Percentiles rank a stretch among this genome's conserved stretches.
Evolutionary conservation across 2,113 vertebrate species (phyloP).

Genomic region (Orientallactaga bullata): DNA sequence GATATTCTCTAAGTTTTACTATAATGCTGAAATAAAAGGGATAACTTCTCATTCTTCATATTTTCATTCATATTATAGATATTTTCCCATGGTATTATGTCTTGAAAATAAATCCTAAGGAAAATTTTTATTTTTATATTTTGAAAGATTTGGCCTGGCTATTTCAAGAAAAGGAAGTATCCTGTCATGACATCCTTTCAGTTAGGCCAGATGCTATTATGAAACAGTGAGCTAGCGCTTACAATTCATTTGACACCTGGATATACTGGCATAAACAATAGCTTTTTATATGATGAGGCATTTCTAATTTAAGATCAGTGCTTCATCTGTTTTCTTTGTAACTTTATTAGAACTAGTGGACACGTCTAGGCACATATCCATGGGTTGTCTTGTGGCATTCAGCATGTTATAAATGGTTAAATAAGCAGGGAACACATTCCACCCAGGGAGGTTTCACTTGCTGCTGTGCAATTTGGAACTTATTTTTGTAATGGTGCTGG

Average conservation of each 20-base stretch:
- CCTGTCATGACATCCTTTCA: conserved; percentile 83
- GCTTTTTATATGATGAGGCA: conserved; percentile 94
- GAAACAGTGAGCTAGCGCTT: conserved; percentile 87
- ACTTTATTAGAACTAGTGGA: conserved; percentile 85
- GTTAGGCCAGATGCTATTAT: conserved; percentile 85
- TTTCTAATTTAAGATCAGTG: conserved; percentile 93
- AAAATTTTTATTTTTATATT: conserved; percentile 56
- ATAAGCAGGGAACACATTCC: conserved; percentile 69
- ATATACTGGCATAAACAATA: conserved; percentile 96
- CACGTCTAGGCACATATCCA: conserved; percentile 81
- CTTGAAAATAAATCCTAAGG: conserved; percentile 61
- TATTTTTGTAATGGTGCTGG: conserved; percentile 38
- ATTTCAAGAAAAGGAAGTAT: conserved; percentile 83
- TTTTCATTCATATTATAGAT: conserved; percentile 47
- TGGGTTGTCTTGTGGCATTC: conserved; percentile 79
- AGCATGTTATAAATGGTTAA: conserved; percentile 70
- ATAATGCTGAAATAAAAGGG: conserved; percentile 42
- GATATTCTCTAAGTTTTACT: conserved; percentile 26
- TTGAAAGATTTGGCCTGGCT: conserved; percentile 72
- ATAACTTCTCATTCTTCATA: not conserved
- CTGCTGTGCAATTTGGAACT: conserved; percentile 54
- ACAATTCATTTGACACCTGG: conserved; percentile 94
- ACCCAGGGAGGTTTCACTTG: conserved; percentile 49
- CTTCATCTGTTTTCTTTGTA: conserved; percentile 88
- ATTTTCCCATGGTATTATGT: not conserved